A percentile compares a stretch with the other conserved stretches of the same genome.
These are phyloP conservation scores for Pseudomyrmex concolor DNA, from an alignment of 1,140 invertebrate genomes.

Conservation along the genomic window DNA sequence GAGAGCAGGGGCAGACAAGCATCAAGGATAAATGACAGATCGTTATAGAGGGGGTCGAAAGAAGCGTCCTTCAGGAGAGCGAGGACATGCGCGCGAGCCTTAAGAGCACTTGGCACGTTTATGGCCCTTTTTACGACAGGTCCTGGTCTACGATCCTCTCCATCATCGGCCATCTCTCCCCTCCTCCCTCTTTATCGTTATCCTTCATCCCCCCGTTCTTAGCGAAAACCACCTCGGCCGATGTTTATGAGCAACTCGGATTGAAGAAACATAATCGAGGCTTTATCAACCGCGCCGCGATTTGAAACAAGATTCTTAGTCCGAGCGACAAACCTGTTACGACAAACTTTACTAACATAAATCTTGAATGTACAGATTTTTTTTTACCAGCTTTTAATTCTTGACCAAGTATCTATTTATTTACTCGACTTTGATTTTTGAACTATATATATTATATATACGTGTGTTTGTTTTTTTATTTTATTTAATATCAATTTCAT, in stretches of 20 bases:
- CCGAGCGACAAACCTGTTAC: background rate
- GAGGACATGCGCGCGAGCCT: constrained; percentile 64
- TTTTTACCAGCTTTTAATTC: too few species aligned
- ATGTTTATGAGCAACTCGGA: constrained; percentile 50
- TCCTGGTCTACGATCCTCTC: constrained; percentile 60
- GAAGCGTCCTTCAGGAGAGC: constrained; percentile 52
- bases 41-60: constrained; percentile 61
- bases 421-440: too few species aligned
- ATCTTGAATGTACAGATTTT: too few species aligned
- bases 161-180: constrained; percentile 60
- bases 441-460: background rate
- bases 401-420: background rate
- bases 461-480: too few species aligned
- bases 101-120: constrained; percentile 65
- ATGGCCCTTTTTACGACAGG: constrained; percentile 67
- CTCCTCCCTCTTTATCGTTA: constrained; percentile 43
- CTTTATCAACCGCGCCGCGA: background rate
- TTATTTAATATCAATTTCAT: too few species aligned
- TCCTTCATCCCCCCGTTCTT: constrained; percentile 44
- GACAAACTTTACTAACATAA: too few species aligned
- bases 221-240: background rate
- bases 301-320: background rate
- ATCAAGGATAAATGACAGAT: constrained; percentile 68
- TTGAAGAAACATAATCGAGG: constrained; percentile 29
- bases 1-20: constrained; percentile 53